Percentiles rank a stretch among this genome's conserved stretches.
Conservation (phyloP, 2,888 invertebrate species). For the Epinotia brunnichana region DNA sequence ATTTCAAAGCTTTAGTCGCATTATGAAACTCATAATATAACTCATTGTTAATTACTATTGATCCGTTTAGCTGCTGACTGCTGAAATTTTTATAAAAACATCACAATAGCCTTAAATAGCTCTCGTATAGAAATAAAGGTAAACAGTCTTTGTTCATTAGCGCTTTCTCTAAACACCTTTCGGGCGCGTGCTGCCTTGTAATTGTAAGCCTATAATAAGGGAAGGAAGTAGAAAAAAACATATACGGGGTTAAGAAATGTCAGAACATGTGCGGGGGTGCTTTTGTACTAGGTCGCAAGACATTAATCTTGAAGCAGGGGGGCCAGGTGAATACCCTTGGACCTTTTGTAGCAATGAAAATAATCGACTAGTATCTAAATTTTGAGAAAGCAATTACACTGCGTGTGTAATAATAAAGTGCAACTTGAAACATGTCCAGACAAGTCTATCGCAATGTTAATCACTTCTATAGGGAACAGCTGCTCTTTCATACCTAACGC, state of each 20-base stretch:
- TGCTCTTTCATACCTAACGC: slow-evolving; percentile 58
- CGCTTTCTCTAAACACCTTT: slow-evolving; percentile 81
- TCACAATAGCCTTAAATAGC: slow-evolving; percentile 34
- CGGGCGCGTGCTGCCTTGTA: slow-evolving; percentile 71
- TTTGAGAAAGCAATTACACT: slow-evolving; percentile 26
- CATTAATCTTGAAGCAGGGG: slow-evolving; percentile 74
- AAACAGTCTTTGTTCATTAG: slow-evolving; percentile 63
- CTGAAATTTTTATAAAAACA: not conserved
- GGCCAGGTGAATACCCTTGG: slow-evolving; percentile 74
- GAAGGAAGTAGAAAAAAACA: slow-evolving; percentile 70
- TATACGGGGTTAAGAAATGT: slow-evolving; percentile 56
- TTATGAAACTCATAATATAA: no score
- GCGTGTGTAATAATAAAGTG: slow-evolving; percentile 29
- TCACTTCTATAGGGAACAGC: slow-evolving; percentile 63
- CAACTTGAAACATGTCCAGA: slow-evolving; percentile 37
- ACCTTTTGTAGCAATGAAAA: slow-evolving; percentile 53
- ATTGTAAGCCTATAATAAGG: slow-evolving; percentile 71
- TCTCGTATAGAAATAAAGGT: slow-evolving; percentile 48
- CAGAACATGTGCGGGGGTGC: slow-evolving; percentile 78
- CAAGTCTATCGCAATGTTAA: slow-evolving; percentile 58
- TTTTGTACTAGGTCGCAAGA: slow-evolving; percentile 71
- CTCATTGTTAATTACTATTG: no score
- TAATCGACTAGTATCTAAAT: slow-evolving; percentile 16
- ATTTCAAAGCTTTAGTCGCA: not conserved
- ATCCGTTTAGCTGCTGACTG: not conserved